phyloP scores from a whole-genome alignment of 2,113 vertebrate species.

The Shinisaurus crocodilurus region DNA sequence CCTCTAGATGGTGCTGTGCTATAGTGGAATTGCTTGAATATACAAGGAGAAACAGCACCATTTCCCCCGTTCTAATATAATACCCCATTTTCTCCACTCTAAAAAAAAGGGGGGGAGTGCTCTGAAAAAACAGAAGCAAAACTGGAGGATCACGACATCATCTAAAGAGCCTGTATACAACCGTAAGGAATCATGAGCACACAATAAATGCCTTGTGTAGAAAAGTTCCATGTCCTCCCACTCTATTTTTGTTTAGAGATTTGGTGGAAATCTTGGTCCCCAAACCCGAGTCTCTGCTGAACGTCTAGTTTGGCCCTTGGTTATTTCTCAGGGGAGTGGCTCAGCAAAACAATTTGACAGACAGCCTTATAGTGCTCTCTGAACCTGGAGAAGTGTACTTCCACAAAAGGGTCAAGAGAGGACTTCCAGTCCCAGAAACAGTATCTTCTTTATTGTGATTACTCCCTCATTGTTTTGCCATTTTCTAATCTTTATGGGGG shows the following conservation, averaged over 20 bases:
- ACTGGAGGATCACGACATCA: too few species aligned
- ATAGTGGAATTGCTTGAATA: too few species aligned
- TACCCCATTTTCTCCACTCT: too few species aligned
- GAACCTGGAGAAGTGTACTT: slow-evolving; percentile 15
- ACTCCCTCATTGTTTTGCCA: slow-evolving; percentile 45
- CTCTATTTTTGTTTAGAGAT: slow-evolving; percentile 46
- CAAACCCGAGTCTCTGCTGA: slow-evolving; percentile 37
- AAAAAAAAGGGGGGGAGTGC: too few species aligned
- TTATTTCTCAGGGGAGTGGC: neutral
- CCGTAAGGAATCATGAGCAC: too few species aligned
- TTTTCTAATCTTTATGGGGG: slow-evolving; percentile 32
- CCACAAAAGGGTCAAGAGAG: slow-evolving; percentile 37
- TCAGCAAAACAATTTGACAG: neutral
- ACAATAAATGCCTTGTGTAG: too few species aligned
- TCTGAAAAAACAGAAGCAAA: too few species aligned
- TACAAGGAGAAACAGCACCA: too few species aligned
- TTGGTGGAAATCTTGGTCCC: slow-evolving; percentile 54
- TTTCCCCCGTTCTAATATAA: too few species aligned
- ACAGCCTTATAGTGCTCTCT: slow-evolving; percentile 9
- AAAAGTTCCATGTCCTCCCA: neutral
- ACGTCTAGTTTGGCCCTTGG: neutral
- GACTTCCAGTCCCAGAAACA: slow-evolving; percentile 33
- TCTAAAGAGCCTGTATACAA: too few species aligned
- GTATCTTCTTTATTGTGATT: slow-evolving; percentile 53
- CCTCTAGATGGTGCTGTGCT: too few species aligned